Evolutionary conservation across 2,113 vertebrate genomes (phyloP), one percentile per base, ranked within the genome.

Genomic region (Sinocyclocheilus anshuiensis): DNA sequence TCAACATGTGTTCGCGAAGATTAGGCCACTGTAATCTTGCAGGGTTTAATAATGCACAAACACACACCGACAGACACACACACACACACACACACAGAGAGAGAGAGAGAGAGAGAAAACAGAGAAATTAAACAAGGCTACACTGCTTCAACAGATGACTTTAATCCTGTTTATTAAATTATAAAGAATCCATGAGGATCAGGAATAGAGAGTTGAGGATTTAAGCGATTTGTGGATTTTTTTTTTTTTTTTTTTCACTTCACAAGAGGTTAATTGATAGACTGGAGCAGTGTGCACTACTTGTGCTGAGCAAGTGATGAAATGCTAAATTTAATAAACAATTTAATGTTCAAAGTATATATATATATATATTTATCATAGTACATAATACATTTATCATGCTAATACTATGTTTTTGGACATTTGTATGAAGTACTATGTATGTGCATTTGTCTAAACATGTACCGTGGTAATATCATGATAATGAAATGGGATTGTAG

Each of bases 151-250:
- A 84, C 91, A 91, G 90, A 87, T 90, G 94, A 93, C 94, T 92
- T 92, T 94, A 96, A 96, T 96, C 94, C 95, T 94, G 93, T 94
- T 95, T 94, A 95, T 94, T 95, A 96, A 96, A 95, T 97, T 95
- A 95, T 94, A 96, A 97, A 96, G 93, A 93, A 95, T 92, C 95
- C 96, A 95, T 95, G 94, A 95, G 96, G 95, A 96, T 95, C 93
- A 95, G 94, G 93, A 93, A 91, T 93, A 93, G 92, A 95, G 93
- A 95, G 93, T 93, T 82, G 83, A 92, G 93, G 94, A 95, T 96
- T 95, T 94, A 92, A 93, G 95, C 94, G 87, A 93, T 93, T 94
- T 87, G 86, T 89, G 92, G 92, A 93, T 91, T 94, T 88, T 45
- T 45, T 11, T 11, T 45, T 11, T 39, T 39, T 6, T 1, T 8